Conservation (phyloP, 1,140 invertebrate genomes). For the Riptortus pedestris region DNA sequence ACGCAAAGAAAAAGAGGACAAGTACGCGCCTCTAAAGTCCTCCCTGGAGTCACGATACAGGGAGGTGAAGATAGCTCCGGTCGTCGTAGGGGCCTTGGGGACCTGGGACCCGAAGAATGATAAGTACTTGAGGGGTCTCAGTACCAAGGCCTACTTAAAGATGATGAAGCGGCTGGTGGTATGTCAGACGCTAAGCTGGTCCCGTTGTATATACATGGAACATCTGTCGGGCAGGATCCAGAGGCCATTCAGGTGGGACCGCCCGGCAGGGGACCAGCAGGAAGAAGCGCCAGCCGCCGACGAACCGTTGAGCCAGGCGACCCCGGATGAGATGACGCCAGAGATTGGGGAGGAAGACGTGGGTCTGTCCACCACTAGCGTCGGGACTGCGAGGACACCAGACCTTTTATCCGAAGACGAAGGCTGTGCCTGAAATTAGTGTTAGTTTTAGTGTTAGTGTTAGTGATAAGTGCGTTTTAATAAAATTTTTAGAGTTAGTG, state of each 20-base stretch:
- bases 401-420: too few species aligned
- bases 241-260: background rate
- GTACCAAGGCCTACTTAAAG: background rate
- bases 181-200: constrained; percentile 32
- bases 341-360: too few species aligned
- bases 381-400: too few species aligned
- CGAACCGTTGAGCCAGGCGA: too few species aligned
- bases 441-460: too few species aligned
- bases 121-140: background rate
- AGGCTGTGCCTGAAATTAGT: too few species aligned
- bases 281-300: background rate
- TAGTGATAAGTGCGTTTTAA: too few species aligned
- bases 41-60: background rate
- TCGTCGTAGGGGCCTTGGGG: constrained; percentile 11
- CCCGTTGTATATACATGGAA: constrained; percentile 32
- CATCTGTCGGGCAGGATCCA: constrained; percentile 9
- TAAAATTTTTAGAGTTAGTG: too few species aligned
- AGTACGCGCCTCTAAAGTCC: constrained; percentile 28
- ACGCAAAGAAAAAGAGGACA: constrained; percentile 29
- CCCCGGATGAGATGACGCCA: too few species aligned
- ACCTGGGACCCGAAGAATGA: constrained; percentile 20
- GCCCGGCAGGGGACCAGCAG: too few species aligned
- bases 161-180: constrained; percentile 32
- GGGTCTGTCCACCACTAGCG: too few species aligned
- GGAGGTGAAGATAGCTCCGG: background rate